phyloP scores from a whole-genome alignment of 2,797 vertebrate genomes.

The Sebastes miniatus region DNA sequence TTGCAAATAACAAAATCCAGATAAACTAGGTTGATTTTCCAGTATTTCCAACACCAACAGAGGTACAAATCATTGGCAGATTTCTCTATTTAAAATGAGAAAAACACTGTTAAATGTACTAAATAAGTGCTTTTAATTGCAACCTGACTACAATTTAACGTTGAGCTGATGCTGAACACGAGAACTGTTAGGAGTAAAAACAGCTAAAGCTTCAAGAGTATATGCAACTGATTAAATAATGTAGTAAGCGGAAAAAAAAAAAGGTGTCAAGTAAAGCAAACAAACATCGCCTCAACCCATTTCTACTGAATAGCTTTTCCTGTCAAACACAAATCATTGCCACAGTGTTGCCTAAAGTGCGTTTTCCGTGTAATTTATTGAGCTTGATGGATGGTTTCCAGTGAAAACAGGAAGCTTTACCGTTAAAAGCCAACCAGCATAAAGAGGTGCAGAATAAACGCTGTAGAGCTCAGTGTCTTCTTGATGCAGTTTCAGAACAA shows the following conservation, averaged over 20 bases:
- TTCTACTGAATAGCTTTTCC: constrained; percentile 22
- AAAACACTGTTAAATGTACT: neutral
- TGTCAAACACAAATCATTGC: constrained; percentile 42
- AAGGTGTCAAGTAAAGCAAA: neutral
- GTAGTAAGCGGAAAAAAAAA: neutral
- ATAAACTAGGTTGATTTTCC: neutral
- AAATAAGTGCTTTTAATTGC: neutral
- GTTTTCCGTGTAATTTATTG: constrained; percentile 1
- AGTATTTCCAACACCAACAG: neutral
- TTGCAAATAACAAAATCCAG: neutral
- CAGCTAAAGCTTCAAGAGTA: neutral
- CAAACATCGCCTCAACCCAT: neutral
- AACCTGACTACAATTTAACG: neutral
- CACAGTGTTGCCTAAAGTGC: neutral
- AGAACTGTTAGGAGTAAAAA: neutral
- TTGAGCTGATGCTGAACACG: neutral
- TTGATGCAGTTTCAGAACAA: neutral
- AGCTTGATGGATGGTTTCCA: constrained; percentile 9
- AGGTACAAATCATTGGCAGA: neutral
- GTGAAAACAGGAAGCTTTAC: constrained; percentile 24
- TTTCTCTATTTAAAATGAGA: neutral
- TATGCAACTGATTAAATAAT: neutral
- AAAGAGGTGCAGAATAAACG: neutral
- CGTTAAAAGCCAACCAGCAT: constrained; percentile 7
- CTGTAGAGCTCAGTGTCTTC: neutral